These are phyloP conservation scores for Ceramica pisi DNA, from an alignment of 2,888 invertebrate species.

Conservation along the genomic window DNA sequence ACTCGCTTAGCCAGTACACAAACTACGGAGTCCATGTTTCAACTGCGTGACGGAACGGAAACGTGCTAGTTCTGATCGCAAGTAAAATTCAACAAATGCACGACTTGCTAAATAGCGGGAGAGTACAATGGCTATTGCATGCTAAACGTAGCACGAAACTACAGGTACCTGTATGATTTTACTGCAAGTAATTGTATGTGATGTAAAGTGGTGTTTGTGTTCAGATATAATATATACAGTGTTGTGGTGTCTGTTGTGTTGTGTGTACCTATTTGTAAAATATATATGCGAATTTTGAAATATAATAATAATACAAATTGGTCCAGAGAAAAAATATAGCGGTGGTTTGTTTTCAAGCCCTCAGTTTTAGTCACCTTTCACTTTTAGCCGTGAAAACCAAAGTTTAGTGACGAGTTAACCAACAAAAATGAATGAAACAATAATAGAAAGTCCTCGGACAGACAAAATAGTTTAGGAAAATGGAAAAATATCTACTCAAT, in stretches of 20 bases:
- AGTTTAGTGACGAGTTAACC: too few species aligned
- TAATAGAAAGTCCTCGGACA: too few species aligned
- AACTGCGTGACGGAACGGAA: slow-evolving; percentile 45
- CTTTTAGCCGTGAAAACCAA: too few species aligned
- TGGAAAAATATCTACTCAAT: too few species aligned
- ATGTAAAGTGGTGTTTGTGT: not conserved
- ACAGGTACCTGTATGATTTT: slow-evolving; percentile 35
- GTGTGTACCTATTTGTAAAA: too few species aligned
- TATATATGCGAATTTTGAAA: not conserved
- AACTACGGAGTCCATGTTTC: slow-evolving; percentile 28
- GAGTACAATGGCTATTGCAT: slow-evolving; percentile 48
- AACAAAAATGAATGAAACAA: too few species aligned
- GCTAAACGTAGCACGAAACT: slow-evolving; percentile 52
- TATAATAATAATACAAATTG: not conserved
- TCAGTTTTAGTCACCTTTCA: too few species aligned
- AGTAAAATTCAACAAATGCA: slow-evolving; percentile 55
- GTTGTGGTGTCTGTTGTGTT: not conserved
- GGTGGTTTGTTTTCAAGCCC: too few species aligned
- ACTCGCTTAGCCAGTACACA: slow-evolving; percentile 34
- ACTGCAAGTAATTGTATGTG: slow-evolving; percentile 16
- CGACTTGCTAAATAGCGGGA: slow-evolving; percentile 53
- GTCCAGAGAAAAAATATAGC: not conserved
- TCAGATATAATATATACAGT: not conserved
- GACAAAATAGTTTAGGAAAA: too few species aligned
- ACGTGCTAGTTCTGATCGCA: slow-evolving; percentile 39